A percentile compares a stretch with the other conserved stretches of the same genome.
These are phyloP conservation scores for Pherbina coryleti DNA, from an alignment of 2,888 invertebrate genomes.

Conservation along the genomic window DNA sequence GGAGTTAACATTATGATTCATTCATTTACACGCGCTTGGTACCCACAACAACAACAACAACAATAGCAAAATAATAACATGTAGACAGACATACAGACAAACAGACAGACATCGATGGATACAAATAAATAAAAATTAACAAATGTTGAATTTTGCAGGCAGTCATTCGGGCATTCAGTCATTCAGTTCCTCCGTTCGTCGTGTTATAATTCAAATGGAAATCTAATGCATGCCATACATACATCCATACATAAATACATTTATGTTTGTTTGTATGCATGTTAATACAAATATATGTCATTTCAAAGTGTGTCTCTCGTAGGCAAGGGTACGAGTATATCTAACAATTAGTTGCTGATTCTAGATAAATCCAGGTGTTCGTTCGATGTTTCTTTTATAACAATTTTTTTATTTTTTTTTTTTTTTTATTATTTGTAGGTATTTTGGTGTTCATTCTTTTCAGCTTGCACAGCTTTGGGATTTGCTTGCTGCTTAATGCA, in stretches of 20 bases:
- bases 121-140: slow-evolving; percentile 14
- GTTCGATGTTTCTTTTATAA: slow-evolving; percentile 15
- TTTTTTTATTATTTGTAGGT: background rate
- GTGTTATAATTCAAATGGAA: slow-evolving; percentile 9
- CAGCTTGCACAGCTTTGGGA: background rate
- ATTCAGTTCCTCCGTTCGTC: background rate
- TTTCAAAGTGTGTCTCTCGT: background rate
- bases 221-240: slow-evolving; percentile 20
- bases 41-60: background rate
- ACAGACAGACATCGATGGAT: background rate
- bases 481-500: background rate
- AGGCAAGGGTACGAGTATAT: background rate
- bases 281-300: slow-evolving; percentile 10
- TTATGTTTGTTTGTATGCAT: background rate
- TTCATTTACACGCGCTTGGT: slow-evolving; percentile 33
- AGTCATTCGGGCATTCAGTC: slow-evolving; percentile 1
- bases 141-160: slow-evolving; percentile 20
- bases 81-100: background rate
- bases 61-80: slow-evolving; percentile 10
- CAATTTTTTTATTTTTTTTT: background rate
- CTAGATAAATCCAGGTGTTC: slow-evolving; percentile 46
- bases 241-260: background rate
- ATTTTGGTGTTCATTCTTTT: background rate
- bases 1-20: slow-evolving; percentile 31
- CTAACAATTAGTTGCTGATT: slow-evolving; percentile 42